Evolutionary conservation across 2,797 vertebrate species (phyloP), one percentile per base, ranked within the genome.

Genomic region (Macroramphosus scolopax): DNA sequence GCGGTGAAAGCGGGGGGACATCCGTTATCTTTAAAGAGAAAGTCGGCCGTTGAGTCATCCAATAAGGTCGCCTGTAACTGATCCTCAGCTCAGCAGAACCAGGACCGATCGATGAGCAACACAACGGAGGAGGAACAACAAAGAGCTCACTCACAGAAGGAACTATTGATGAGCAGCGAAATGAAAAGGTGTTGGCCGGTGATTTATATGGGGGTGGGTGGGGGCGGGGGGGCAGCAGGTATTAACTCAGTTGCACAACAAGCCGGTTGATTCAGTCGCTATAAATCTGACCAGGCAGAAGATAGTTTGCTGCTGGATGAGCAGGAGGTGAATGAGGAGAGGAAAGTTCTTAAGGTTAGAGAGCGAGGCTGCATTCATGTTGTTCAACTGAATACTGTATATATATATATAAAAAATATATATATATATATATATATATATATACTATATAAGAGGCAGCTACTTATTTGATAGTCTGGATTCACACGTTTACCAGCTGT

Each of bases 201-300:
- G 78, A 73, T 62, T 68, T 54, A 69, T 41, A 22, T 1, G 10
- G 32, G 17, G 57, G 13, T 5, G n/a, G n/a, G 17, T 28, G 14
- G 10, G 37, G 14, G 0, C 8, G 14, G 15, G 8, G 7, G 26
- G 2, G 6, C 9, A 7, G 3, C 6, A 28, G 36, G 40, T 15
- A 63, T 83, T n/a, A 74, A 83, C 57, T 83, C 75, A 83, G 60
- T 2, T 5, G 29, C 44, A 48, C 54, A 80, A 79, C 55, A 41
- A 72, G 74, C 63, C 44, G 0, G 13, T 17, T 36, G 38, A n/a
- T 12, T 24, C 17, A 2, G 11, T 17, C 24, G 68, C 56, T 17
- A 54, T 75, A 76, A 71, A 81, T 84, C 77, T 65, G 47, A 51
- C 33, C 65, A 18, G 72, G 42, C 40, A n/a, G 29, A 67, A 47